Base-by-base conservation (phyloP, 2,888 invertebrate species). In the Polymixis flavicincta region DNA sequence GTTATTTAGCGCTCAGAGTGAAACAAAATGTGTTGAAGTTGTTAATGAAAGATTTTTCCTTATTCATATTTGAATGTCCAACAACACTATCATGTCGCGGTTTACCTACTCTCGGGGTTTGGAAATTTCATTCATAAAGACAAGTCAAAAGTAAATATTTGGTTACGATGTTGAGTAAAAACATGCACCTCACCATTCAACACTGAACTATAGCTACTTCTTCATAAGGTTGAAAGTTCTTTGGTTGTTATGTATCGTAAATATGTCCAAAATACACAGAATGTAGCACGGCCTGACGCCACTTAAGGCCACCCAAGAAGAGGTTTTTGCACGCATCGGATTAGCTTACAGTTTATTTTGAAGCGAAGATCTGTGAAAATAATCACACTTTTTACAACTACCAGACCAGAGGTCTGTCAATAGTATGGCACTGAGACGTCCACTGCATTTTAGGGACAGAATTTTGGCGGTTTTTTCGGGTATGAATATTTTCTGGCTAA, bases 71-170 rank as follows among this genome's bases (percentile, higher is more conserved):
- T 81, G 67, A 78, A 76, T 81, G 70, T 67, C 71, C 78, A 82
- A 80, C 55, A 73, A 76, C 61, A 73, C 80, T 83, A 86, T 88
- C 83, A 79, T 87, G 89, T 88, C 86, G 76, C 85, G 72, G 77
- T 84, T 84, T 87, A 85, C 82, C 82, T 85, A 90, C 85, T 91
- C 92, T 91, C 88, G 90, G 88, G 88, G 89, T 92, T 94, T 92
- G 90, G 87, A 92, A 93, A 92, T 93, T 95, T 95, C 96, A 96
- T 96, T 96, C 96, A 96, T 96, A 94, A 95, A 93, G 92, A 92
- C 92, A 92, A 87, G 92, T 89, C 91, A 88, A 90, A 90, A 92
- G 89, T 92, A 94, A 96, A 96, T 95, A 95, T 96, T 96, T 94
- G 90, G 84, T 89, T 91, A 90, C 86, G 89, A 90, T 89, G 89